Evolutionary conservation across 2,888 invertebrate species (phyloP), one percentile per base, ranked within the genome.

Genomic region (Octonoba sinensis): DNA sequence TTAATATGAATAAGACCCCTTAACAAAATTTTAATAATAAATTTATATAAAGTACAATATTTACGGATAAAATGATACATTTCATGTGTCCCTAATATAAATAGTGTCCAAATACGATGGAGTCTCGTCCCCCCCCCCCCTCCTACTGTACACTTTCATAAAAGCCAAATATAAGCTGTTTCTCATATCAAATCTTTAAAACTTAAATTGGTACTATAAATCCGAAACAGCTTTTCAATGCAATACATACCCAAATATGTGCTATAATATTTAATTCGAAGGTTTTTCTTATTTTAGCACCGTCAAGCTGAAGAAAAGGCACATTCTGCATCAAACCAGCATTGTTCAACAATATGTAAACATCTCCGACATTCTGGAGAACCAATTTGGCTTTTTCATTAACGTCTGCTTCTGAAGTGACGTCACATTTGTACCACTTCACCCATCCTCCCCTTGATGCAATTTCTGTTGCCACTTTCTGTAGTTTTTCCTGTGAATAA

Each of bases 311-410:
- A 51, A 92, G 88, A 70, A 95, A 89, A 0, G 92, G 90, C 87
- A 93, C 93, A 86, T 93, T 93, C 0, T 94, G 94, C 94, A 95
- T 94, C 84, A 95, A 93, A 3, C 95, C 96, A 0, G 95, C 95
- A 89, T 96, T 96, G 89, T 95, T 95, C 12, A 95, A 90, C 73
- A 96, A 89, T 87, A 96, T 92, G 0, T 93, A 92, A 8, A 95
- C 92, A 72, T 92, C 91, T 0, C 95, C 95, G 0, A 95, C 92
- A 85, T 95, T 93, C 11, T 89, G 88, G 69, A 91, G 91, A 12
- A 87, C 85, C 75, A 90, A 91, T 70, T 91, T 91, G 0, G 93
- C 93, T 59, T 92, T 87, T 22, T 90, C 89, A 66, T 92, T 88
- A 0, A 95, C 93, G n/a, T 92, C 91, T 0, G 92, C 91, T 18